These are phyloP conservation scores for Noctua janthe DNA, from an alignment of 2,888 invertebrate genomes.

Conservation along the genomic window DNA sequence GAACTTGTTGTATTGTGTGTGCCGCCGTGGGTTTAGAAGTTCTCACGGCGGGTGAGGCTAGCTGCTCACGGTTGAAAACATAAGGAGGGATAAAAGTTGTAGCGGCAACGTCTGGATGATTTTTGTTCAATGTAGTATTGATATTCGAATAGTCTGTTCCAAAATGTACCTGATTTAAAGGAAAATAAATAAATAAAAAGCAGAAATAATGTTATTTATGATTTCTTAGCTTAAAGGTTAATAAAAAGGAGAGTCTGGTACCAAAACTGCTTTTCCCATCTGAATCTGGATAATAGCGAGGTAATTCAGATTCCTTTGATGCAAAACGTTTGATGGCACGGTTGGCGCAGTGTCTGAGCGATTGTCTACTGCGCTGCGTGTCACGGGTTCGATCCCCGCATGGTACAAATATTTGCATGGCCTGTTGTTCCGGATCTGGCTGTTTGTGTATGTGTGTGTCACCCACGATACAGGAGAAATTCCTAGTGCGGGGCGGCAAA, in stretches of 20 bases:
- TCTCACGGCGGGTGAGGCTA: conserved; percentile 52
- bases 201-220: not conserved
- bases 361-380: not conserved
- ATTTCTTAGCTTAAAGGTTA: not conserved
- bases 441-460: not conserved
- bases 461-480: not conserved
- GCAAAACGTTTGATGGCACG: not conserved
- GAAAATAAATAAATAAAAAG: too few species aligned
- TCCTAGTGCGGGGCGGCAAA: too few species aligned
- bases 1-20: conserved; percentile 28
- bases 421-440: not conserved
- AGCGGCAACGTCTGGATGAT: not conserved
- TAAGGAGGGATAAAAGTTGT: not conserved
- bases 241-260: not conserved
- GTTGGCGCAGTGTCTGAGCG: not conserved
- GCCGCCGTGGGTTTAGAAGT: conserved; percentile 34
- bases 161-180: not conserved
- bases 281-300: not conserved
- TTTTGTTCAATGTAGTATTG: not conserved
- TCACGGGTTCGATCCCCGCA: not conserved
- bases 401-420: not conserved
- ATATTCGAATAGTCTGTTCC: not conserved
- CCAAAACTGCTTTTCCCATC: not conserved
- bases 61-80: conserved; percentile 39
- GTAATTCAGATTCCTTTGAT: not conserved